phyloP scores from a whole-genome alignment of 2,888 invertebrate genomes.

The Anthophora plumipes region DNA sequence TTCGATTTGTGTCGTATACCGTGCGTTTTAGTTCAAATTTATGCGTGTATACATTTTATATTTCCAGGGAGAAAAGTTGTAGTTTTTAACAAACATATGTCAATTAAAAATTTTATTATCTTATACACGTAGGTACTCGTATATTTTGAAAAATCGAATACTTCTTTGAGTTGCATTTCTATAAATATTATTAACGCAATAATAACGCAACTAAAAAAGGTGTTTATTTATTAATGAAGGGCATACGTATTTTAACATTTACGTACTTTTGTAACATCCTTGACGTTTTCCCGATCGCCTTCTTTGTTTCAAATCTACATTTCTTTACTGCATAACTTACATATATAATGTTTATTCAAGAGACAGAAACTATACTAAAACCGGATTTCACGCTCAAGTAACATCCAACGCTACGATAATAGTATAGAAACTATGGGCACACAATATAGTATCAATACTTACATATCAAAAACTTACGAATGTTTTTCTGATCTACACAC shows the following conservation, averaged over 20 bases:
- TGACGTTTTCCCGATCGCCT: not conserved
- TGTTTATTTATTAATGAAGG: no score
- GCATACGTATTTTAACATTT: no score
- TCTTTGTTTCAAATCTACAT: slow-evolving; percentile 6
- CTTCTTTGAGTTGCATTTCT: no score
- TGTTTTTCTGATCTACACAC: no score
- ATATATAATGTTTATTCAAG: not conserved
- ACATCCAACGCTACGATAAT: not conserved
- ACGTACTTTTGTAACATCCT: no score
- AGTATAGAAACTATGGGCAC: no score
- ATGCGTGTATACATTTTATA: not conserved
- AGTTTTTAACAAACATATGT: no score
- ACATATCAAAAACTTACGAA: no score
- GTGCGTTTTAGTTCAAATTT: not conserved
- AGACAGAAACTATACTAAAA: slow-evolving; percentile 27
- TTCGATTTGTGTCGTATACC: not conserved
- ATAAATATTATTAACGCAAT: no score
- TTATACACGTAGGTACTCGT: not conserved
- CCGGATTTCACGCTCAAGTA: slow-evolving; percentile 29
- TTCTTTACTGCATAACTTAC: not conserved
- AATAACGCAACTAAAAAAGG: no score
- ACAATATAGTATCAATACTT: no score
- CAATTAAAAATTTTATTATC: no score
- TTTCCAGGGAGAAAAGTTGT: not conserved
- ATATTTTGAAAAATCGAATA: not conserved